These are phyloP conservation scores for Drosophila nasuta DNA, from an alignment of 1,140 invertebrate species.

Conservation along the genomic window DNA sequence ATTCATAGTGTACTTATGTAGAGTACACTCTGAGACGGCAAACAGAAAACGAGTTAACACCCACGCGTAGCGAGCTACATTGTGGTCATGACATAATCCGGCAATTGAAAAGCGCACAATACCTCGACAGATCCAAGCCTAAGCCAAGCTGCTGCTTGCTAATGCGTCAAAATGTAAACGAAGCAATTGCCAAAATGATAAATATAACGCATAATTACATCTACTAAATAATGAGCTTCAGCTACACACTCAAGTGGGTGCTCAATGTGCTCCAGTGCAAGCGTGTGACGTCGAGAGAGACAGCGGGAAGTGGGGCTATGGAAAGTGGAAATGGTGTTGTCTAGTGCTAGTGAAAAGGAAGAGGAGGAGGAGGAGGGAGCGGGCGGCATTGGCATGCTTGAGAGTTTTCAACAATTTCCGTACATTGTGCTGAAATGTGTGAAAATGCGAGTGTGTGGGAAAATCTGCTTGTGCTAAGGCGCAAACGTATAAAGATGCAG, in stretches of 20 bases:
- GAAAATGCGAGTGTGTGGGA: constrained; percentile 43
- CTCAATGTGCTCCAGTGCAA: too few relatives aligned
- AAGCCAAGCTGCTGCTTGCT: constrained; percentile 27
- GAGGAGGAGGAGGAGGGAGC: background rate
- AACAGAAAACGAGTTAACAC: constrained; percentile 11
- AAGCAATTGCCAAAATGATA: constrained; percentile 55
- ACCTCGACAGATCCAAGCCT: constrained; percentile 1
- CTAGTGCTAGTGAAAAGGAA: background rate
- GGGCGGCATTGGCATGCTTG: constrained; percentile 55
- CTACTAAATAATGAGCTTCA: constrained; percentile 30
- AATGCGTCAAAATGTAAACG: constrained; percentile 36
- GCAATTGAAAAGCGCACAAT: constrained; percentile 16
- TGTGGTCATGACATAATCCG: constrained; percentile 37
- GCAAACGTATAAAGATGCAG: constrained; percentile 52
- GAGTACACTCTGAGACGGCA: background rate
- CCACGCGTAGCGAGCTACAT: constrained; percentile 6
- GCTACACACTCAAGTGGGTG: background rate
- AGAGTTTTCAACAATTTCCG: constrained; percentile 65
- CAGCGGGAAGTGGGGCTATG: background rate
- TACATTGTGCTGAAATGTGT: constrained; percentile 60
- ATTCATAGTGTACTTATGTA: too few relatives aligned
- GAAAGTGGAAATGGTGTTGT: constrained; percentile 9
- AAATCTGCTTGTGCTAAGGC: constrained; percentile 35
- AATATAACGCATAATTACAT: constrained; percentile 65
- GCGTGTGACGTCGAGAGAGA: background rate